These are phyloP conservation scores for Thalassaphorura encarpata DNA, from an alignment of 1,140 invertebrate species.

Conservation along the genomic window DNA sequence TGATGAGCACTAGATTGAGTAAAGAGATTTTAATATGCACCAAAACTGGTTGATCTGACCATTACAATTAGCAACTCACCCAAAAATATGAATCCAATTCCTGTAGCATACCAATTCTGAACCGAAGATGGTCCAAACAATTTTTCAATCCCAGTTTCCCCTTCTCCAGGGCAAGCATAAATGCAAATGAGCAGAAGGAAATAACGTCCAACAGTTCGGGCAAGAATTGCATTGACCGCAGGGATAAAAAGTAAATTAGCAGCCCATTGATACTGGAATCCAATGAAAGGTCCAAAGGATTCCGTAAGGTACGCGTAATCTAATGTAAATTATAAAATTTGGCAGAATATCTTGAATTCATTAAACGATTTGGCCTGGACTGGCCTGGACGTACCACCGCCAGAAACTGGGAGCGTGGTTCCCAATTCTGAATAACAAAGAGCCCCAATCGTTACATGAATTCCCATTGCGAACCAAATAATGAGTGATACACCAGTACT, in stretches of 20 bases:
- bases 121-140: too few species aligned
- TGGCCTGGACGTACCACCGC: too few species aligned
- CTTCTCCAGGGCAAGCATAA: background rate
- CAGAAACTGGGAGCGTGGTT: slow-evolving; percentile 5
- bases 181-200: background rate
- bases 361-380: too few species aligned
- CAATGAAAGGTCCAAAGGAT: slow-evolving; percentile 74
- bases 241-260: background rate
- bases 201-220: background rate
- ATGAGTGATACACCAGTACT: background rate
- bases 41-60: too few species aligned
- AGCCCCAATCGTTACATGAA: background rate
- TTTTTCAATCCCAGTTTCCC: background rate
- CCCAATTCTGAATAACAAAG: slow-evolving; percentile 10
- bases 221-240: background rate
- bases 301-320: slow-evolving; percentile 87
- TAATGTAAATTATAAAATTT: slow-evolving; percentile 69
- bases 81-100: too few species aligned
- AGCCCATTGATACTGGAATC: slow-evolving; percentile 9
- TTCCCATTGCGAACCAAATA: background rate
- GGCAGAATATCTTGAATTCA: too few species aligned
- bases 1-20: background rate
- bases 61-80: too few species aligned
- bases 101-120: too few species aligned
- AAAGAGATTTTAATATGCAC: too few species aligned